Evolutionary conservation across 2,797 vertebrate species (phyloP).

Genomic region (Pseudocheirus occidentalis): DNA sequence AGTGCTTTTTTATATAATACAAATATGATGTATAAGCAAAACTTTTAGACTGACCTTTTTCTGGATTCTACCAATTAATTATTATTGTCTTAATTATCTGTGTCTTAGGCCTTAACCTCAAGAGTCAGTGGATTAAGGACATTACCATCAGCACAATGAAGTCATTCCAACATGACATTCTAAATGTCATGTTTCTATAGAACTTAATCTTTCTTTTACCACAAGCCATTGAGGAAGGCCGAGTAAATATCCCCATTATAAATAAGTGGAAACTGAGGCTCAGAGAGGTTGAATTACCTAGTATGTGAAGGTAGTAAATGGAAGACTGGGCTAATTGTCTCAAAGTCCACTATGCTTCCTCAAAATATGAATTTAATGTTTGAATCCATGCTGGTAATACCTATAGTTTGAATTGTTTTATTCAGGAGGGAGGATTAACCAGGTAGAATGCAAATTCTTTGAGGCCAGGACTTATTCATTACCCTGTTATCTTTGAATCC

Average conservation of each 20-base stretch:
- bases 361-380: background rate
- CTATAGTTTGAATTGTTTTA: background rate
- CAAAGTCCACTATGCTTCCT: background rate
- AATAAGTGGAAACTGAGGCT: background rate
- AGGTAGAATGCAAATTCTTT: background rate
- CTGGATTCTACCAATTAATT: conserved; percentile 6
- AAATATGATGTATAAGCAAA: conserved; percentile 22
- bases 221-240: background rate
- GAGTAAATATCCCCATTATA: background rate
- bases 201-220: background rate
- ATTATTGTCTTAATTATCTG: conserved; percentile 51
- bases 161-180: conserved; percentile 1
- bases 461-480: background rate
- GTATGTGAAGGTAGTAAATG: background rate
- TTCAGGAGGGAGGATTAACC: background rate
- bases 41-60: conserved; percentile 14
- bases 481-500: background rate
- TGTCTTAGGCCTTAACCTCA: conserved; percentile 40
- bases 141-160: conserved; percentile 12
- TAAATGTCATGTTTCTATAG: conserved; percentile 4
- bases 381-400: background rate
- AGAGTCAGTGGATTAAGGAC: background rate
- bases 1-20: background rate
- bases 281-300: background rate
- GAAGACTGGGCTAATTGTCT: background rate